Percentiles rank a stretch among this genome's conserved stretches.
Evolutionary conservation across 2,113 vertebrate species (phyloP).

Genomic region (Ciconia boyciana): DNA sequence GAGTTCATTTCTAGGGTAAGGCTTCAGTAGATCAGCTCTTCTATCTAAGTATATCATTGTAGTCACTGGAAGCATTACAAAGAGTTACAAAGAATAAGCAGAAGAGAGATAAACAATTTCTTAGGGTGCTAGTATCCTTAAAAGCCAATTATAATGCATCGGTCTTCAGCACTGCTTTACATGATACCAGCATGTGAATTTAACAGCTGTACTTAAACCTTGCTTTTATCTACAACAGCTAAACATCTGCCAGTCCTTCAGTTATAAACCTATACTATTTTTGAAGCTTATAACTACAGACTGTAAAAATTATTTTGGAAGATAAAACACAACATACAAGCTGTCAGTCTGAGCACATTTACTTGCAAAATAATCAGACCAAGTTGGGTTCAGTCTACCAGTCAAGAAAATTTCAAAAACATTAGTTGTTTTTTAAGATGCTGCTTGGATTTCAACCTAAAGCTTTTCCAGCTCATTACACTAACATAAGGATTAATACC

Average conservation of each 20-base stretch:
- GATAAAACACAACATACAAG: background rate
- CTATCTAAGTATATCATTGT: slow-evolving; percentile 20
- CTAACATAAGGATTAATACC: background rate
- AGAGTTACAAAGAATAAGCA: background rate
- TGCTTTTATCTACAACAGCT: background rate
- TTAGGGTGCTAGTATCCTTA: background rate
- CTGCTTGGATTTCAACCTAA: background rate
- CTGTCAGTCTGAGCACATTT: background rate
- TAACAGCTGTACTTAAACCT: background rate
- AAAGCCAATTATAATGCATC: background rate
- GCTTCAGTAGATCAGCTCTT: slow-evolving; percentile 46
- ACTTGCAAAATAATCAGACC: background rate
- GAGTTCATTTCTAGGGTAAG: slow-evolving; percentile 68
- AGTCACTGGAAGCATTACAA: slow-evolving; percentile 19
- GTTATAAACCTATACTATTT: background rate
- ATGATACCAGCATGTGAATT: background rate
- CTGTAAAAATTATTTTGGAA: slow-evolving; percentile 10
- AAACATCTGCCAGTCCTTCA: slow-evolving; percentile 2
- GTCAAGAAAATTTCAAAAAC: background rate
- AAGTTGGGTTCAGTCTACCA: background rate
- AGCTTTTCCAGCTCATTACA: background rate
- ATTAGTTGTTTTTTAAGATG: background rate
- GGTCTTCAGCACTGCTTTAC: background rate
- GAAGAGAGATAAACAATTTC: background rate
- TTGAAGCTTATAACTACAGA: background rate